A percentile compares a stretch with the other conserved stretches of the same genome.
These are phyloP conservation scores for Colostygia pectinataria DNA, from an alignment of 2,888 invertebrate genomes.

Conservation along the genomic window DNA sequence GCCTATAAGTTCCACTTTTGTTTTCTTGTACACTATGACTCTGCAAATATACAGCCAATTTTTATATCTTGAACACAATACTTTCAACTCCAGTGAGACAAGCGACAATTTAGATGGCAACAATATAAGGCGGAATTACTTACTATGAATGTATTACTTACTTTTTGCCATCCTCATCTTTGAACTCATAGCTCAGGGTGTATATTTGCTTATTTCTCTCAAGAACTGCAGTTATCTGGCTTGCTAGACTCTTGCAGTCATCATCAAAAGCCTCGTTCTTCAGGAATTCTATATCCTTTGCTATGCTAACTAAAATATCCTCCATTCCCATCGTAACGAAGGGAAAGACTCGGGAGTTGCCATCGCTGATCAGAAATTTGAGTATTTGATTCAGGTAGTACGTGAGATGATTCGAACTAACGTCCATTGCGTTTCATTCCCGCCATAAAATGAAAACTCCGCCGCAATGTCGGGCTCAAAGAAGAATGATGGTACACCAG, in stretches of 20 bases:
- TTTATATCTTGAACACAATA: no score
- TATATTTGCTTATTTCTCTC: conserved; percentile 31
- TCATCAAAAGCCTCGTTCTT: conserved; percentile 24
- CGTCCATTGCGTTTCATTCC: conserved; percentile 7
- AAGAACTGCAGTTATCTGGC: conserved; percentile 34
- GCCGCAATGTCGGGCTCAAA: no score
- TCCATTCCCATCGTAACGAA: conserved; percentile 31
- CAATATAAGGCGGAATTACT: no score
- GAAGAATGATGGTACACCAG: no score
- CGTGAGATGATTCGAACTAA: conserved; percentile 11
- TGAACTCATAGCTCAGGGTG: conserved; percentile 32
- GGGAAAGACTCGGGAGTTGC: conserved; percentile 36
- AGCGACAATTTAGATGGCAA: no score
- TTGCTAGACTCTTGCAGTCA: conserved; percentile 19
- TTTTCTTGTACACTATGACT: conserved; percentile 41
- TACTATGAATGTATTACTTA: no score
- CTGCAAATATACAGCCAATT: conserved; percentile 35
- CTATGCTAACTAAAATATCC: conserved; percentile 40
- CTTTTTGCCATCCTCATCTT: conserved; percentile 28
- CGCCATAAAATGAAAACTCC: neutral
- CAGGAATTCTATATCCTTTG: conserved; percentile 32
- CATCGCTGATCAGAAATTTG: conserved; percentile 36
- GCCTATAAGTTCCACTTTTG: neutral
- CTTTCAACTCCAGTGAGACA: no score
- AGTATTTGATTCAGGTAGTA: conserved; percentile 35